These are phyloP conservation scores for Lysandra bellargus DNA, from an alignment of 2,888 invertebrate genomes.

Conservation along the genomic window DNA sequence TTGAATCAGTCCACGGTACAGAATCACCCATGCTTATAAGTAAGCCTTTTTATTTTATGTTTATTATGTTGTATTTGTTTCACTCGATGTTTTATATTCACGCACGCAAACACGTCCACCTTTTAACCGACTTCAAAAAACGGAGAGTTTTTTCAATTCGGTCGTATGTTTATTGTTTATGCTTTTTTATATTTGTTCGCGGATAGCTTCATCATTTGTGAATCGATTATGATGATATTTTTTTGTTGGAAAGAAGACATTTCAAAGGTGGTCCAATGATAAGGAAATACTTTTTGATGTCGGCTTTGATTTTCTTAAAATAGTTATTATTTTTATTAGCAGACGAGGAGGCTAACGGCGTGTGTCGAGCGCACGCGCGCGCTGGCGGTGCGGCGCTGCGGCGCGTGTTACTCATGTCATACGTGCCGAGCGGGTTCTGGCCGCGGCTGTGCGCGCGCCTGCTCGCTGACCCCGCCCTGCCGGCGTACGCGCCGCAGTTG, in stretches of 20 bases:
- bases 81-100: not conserved
- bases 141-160: no score
- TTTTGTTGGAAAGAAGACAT: no score
- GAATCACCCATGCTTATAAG: constrained; percentile 63
- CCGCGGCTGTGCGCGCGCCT: constrained; percentile 95
- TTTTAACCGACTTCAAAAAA: no score
- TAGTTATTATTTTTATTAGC: not conserved
- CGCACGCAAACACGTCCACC: no score
- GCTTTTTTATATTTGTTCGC: no score
- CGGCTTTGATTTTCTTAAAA: no score
- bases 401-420: constrained; percentile 94
- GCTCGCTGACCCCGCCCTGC: constrained; percentile 92
- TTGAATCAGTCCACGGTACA: constrained; percentile 45
- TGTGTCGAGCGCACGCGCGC: constrained; percentile 56
- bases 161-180: no score
- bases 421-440: constrained; percentile 99
- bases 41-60: constrained; percentile 43
- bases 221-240: no score
- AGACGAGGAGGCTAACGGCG: constrained; percentile 53
- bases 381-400: constrained; percentile 82
- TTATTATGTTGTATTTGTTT: not conserved
- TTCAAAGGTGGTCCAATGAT: no score
- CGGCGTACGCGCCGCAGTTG: constrained; percentile 82
- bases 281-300: no score
- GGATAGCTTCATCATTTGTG: no score